These are phyloP conservation scores for Echeneis naucrates DNA, from an alignment of 2,797 vertebrate genomes.

Conservation along the genomic window DNA sequence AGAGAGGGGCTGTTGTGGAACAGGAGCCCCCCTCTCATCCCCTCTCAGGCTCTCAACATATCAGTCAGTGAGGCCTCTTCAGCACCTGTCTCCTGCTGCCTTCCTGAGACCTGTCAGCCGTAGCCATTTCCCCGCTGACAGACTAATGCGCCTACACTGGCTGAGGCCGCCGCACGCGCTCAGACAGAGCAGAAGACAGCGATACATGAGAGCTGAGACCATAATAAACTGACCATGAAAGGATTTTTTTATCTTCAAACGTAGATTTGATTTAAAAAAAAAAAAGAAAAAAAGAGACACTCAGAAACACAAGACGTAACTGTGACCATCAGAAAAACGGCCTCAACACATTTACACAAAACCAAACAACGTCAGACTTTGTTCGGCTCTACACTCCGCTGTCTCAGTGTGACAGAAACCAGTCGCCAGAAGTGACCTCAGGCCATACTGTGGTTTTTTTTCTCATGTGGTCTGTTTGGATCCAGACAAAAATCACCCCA, in stretches of 20 bases:
- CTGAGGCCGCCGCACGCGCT: slow-evolving; percentile 31
- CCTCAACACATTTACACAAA: background rate
- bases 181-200: slow-evolving; percentile 1
- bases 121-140: slow-evolving; percentile 71
- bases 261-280: no score
- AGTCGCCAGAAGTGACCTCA: background rate
- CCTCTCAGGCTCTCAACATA: slow-evolving; percentile 52
- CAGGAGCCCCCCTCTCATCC: slow-evolving; percentile 50
- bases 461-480: background rate
- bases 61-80: slow-evolving; percentile 72
- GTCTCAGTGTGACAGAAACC: no score
- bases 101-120: slow-evolving; percentile 77
- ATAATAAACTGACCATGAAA: background rate
- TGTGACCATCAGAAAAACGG: no score
- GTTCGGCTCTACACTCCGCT: no score
- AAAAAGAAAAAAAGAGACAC: no score
- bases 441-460: background rate
- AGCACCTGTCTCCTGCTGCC: slow-evolving; percentile 74
- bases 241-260: no score
- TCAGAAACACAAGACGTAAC: no score
- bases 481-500: background rate
- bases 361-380: background rate
- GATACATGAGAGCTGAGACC: background rate
- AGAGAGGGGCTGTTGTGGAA: slow-evolving; percentile 59
- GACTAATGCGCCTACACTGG: slow-evolving; percentile 65